Evolutionary conservation across 2,888 invertebrate species (phyloP), one percentile per base, ranked within the genome.

Genomic region (Tanypteryx hageni): DNA sequence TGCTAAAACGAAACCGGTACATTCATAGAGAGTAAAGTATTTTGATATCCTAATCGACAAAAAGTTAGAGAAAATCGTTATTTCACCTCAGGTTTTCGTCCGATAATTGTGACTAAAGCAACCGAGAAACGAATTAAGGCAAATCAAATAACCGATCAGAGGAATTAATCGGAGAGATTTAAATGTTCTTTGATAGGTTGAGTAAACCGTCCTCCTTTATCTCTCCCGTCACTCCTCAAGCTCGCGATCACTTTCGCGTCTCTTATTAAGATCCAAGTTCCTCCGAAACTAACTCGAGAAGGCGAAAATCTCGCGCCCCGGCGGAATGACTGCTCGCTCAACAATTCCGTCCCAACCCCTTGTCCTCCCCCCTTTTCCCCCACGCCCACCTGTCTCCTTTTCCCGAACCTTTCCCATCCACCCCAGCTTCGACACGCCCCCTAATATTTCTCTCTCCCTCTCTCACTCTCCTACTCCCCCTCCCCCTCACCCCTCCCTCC

Each of bases 221-320:
- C 83, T 56, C 18, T 56, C 18, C 83, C 56, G n/a, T 44, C 16
- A 57, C n/a, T n/a, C 11, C 64, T 64, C 64, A 7, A 64, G 4
- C 5, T n/a, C 64, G 44, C 5, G 44, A 16, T 4, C 76, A n/a
- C 83, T 57, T 57, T 57, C 83, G 83, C 7, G 83, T 44, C 44
- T 83, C n/a, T 56, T 27, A n/a, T 83, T 83, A 83, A 83, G 44
- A 57, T n/a, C 83, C 83, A 56, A 83, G n/a, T 83, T 83, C 83
- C 83, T 56, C 16, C 83, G 18, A 56, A 83, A 83, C 57, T 83
- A 44, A 57, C 44, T 44, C 56, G 82, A 31, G 82, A 13, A 27
- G 83, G 83, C 56, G n/a, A 18, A 83, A 57, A n/a, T n/a, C 57
- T 56, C 83, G 8, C 44, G 83, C 44, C n/a, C 44, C 18, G n/a